These are phyloP conservation scores for Drosophila pseudoananassae DNA, from an alignment of 1,140 invertebrate species.

Conservation along the genomic window DNA sequence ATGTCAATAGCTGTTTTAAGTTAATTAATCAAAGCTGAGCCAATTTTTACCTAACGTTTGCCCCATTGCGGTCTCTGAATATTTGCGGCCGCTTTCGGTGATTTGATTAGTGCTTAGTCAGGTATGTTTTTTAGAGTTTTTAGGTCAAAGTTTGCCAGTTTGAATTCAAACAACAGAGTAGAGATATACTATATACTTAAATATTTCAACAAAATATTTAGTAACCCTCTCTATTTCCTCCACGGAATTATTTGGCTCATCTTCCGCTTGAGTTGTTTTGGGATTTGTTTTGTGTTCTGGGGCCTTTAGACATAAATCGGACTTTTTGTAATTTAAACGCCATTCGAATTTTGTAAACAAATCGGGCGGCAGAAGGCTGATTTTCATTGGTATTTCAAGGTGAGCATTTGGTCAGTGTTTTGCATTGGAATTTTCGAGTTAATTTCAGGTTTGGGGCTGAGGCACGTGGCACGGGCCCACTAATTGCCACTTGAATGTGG, in stretches of 20 bases:
- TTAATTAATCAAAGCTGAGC: conserved; percentile 78
- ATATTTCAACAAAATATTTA: background rate
- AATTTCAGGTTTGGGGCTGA: conserved; percentile 33
- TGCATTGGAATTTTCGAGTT: conserved; percentile 56
- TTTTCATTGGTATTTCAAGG: conserved; percentile 59
- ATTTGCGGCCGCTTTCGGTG: conserved; percentile 48
- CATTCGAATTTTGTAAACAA: conserved; percentile 69
- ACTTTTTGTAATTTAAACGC: conserved; percentile 73
- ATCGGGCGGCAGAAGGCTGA: conserved; percentile 22
- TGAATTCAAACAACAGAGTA: too few species aligned
- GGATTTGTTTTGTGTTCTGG: conserved; percentile 33
- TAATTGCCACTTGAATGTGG: conserved; percentile 68
- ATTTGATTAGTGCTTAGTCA: conserved; percentile 6
- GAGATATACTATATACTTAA: background rate
- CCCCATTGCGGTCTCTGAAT: conserved; percentile 36
- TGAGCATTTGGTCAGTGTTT: conserved; percentile 35
- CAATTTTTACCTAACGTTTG: conserved; percentile 63
- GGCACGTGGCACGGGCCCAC: conserved; percentile 31
- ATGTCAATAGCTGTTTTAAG: conserved; percentile 73
- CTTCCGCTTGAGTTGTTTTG: conserved; percentile 15
- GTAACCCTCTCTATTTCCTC: conserved; percentile 1
- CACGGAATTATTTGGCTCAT: background rate
- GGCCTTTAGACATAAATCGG: conserved; percentile 26
- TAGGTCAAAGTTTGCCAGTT: too few species aligned
- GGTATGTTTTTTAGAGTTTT: too few species aligned